Conservation (phyloP, 1,140 invertebrate species). For the Drosophila setifemur region DNA sequence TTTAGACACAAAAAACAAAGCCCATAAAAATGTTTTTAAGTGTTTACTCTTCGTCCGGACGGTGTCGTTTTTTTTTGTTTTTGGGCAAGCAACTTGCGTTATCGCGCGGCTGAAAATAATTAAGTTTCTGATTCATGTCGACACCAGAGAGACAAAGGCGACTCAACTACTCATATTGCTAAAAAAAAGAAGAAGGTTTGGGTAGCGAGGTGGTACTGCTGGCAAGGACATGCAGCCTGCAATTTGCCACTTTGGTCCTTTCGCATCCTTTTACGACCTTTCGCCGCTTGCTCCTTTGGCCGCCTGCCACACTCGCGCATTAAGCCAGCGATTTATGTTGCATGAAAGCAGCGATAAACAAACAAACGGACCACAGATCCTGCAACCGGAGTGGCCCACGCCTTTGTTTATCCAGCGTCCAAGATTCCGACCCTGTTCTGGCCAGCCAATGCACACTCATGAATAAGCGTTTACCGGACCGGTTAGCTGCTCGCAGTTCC, state of each 20-base stretch:
- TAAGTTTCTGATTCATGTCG: constrained; percentile 79
- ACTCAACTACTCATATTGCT: constrained; percentile 49
- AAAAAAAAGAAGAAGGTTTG: no score
- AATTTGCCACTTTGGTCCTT: constrained; percentile 7
- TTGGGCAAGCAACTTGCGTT: constrained; percentile 52
- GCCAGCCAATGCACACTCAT: constrained; percentile 1
- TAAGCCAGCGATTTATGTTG: constrained; percentile 69
- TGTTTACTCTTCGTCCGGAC: neutral
- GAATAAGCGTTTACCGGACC: constrained; percentile 26
- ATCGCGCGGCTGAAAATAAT: constrained; percentile 74
- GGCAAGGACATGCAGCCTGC: constrained; percentile 30
- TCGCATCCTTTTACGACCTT: constrained; percentile 10
- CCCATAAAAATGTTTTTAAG: no score
- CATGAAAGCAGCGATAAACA: constrained; percentile 39
- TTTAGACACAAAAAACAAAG: no score
- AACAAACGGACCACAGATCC: constrained; percentile 50
- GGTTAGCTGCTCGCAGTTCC: constrained; percentile 23
- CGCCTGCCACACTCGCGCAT: constrained; percentile 51
- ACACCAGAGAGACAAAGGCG: constrained; percentile 62
- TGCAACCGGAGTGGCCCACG: constrained; percentile 44
- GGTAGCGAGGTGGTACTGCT: constrained; percentile 36
- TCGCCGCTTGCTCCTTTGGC: constrained; percentile 4
- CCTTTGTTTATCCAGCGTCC: constrained; percentile 12
- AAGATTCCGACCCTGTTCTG: neutral
- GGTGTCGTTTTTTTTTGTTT: constrained; percentile 26